Conservation (phyloP, 2,888 invertebrate genomes). For the Helicoverpa assulta region DNA sequence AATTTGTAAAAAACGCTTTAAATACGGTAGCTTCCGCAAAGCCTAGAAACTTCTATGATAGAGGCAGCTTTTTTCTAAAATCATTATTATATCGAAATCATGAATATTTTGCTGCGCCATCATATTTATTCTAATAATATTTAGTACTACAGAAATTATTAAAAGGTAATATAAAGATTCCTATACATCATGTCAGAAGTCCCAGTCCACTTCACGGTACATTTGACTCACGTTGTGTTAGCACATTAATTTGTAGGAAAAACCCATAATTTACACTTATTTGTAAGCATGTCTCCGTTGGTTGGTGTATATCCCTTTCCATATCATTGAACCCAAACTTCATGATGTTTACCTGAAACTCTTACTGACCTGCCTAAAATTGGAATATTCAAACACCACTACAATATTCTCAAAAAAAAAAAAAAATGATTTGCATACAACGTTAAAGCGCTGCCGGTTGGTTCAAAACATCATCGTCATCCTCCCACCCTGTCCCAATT, state of each 20-base stretch:
- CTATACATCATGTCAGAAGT: slow-evolving; percentile 26
- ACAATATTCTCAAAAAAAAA: too few species aligned
- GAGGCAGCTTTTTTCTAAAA: slow-evolving; percentile 55
- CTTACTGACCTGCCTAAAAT: neutral
- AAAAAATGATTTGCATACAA: too few species aligned
- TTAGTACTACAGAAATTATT: slow-evolving; percentile 56
- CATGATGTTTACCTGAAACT: neutral
- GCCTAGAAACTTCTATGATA: slow-evolving; percentile 40
- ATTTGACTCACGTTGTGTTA: slow-evolving; percentile 51
- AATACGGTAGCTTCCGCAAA: slow-evolving; percentile 48
- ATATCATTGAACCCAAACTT: neutral
- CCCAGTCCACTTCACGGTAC: slow-evolving; percentile 45
- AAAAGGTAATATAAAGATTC: slow-evolving; percentile 26
- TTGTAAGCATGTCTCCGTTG: slow-evolving; percentile 75
- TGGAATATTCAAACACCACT: neutral
- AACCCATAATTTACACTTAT: slow-evolving; percentile 59
- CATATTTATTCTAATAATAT: slow-evolving; percentile 52
- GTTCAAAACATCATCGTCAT: too few species aligned
- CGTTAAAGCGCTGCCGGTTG: too few species aligned
- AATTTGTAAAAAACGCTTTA: slow-evolving; percentile 54
- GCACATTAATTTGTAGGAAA: slow-evolving; percentile 61
- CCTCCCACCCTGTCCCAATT: too few species aligned
- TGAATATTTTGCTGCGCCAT: slow-evolving; percentile 62
- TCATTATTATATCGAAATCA: slow-evolving; percentile 55
- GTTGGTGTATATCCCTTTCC: slow-evolving; percentile 68